phyloP scores from a whole-genome alignment of 2,113 vertebrate genomes.

The Percina caprodes region DNA sequence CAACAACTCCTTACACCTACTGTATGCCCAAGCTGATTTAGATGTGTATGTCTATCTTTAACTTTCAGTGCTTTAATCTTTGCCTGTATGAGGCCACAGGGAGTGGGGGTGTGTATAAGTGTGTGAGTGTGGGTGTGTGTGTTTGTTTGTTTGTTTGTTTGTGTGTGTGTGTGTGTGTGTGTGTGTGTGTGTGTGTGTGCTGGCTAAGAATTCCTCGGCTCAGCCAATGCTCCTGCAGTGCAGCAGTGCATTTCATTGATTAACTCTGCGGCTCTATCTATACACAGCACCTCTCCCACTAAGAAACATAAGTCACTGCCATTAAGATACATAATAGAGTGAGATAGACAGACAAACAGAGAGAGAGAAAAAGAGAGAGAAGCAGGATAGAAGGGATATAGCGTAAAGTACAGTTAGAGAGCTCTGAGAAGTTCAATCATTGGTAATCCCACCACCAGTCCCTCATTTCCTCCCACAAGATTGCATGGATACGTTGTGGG shows the following conservation, averaged over 20 bases:
- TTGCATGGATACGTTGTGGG: constrained; percentile 14
- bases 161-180: not conserved
- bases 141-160: not conserved
- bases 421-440: constrained; percentile 56
- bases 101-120: not conserved
- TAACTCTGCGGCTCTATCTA: constrained; percentile 64
- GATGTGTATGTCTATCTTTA: constrained; percentile 3
- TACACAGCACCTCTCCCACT: constrained; percentile 52
- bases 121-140: not conserved
- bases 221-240: constrained; percentile 60
- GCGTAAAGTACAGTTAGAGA: constrained; percentile 10
- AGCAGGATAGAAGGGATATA: not conserved
- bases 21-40: not conserved
- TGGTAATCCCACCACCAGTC: constrained; percentile 42
- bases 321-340: constrained; percentile 55
- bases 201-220: constrained; percentile 21
- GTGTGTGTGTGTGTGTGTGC: constrained; percentile 31
- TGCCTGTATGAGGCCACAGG: not conserved
- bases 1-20: not conserved
- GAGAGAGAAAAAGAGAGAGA: constrained; percentile 2
- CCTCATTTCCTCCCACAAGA: constrained; percentile 43
- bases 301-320: constrained; percentile 60
- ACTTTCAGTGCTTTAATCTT: constrained; percentile 29
- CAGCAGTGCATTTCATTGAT: constrained; percentile 75
- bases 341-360: constrained; percentile 3